Conservation (phyloP, 2,888 invertebrate species). For the Xylocampa areola region DNA sequence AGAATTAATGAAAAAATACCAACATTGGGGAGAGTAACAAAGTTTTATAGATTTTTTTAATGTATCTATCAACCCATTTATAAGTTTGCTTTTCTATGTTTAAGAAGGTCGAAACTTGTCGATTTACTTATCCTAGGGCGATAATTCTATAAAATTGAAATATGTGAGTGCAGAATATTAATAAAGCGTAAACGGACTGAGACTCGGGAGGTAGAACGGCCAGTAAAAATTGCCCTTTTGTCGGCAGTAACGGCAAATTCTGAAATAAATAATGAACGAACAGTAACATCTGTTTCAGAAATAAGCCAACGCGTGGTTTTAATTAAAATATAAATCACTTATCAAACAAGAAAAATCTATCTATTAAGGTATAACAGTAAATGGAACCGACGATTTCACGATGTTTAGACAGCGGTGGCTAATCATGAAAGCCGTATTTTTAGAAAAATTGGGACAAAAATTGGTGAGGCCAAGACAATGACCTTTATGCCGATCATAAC, state of each 20-base stretch:
- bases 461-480: slow-evolving; percentile 73
- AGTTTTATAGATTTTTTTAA: no score
- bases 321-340: slow-evolving; percentile 10
- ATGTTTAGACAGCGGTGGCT: slow-evolving; percentile 33
- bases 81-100: no score
- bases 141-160: slow-evolving; percentile 12
- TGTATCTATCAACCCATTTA: no score
- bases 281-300: slow-evolving; percentile 13
- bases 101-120: neutral
- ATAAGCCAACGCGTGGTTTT: slow-evolving; percentile 4
- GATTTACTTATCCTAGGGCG: neutral
- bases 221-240: neutral
- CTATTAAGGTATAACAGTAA: slow-evolving; percentile 3
- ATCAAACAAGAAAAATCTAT: slow-evolving; percentile 4
- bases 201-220: slow-evolving; percentile 4
- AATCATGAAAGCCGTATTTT: slow-evolving; percentile 25
- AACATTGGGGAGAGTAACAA: no score
- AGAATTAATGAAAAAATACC: no score
- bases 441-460: slow-evolving; percentile 56
- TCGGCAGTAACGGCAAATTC: neutral
- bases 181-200: slow-evolving; percentile 3
- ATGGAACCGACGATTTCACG: slow-evolving; percentile 1
- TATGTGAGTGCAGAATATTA: slow-evolving; percentile 23
- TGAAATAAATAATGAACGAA: slow-evolving; percentile 1
- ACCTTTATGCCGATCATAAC: slow-evolving; percentile 75